Conservation (phyloP, 2,888 invertebrate species). For the Myathropa florea region DNA sequence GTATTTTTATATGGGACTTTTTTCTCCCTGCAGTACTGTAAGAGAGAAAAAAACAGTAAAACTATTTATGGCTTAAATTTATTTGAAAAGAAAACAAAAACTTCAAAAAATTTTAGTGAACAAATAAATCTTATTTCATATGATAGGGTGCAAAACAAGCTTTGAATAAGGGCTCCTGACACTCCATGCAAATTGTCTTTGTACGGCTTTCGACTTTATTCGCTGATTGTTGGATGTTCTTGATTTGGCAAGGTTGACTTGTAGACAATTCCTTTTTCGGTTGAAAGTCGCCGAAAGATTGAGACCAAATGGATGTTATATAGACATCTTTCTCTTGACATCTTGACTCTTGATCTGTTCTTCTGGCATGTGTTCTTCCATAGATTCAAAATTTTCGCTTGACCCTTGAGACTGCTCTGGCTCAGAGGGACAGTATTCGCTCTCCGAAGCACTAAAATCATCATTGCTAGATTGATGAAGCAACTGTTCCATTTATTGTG, state of each 20-base stretch:
- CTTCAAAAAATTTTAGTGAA: background rate
- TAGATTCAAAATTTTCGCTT: background rate
- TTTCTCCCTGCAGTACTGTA: too few species aligned
- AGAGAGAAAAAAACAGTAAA: too few species aligned
- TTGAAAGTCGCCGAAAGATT: background rate
- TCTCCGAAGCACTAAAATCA: background rate
- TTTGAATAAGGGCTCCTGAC: background rate
- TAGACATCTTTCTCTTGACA: background rate
- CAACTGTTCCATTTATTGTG: slow-evolving; percentile 1
- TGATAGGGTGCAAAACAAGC: background rate
- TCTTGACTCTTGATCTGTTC: background rate
- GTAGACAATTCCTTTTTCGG: background rate
- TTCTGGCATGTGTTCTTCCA: background rate
- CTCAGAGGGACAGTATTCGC: slow-evolving; percentile 1
- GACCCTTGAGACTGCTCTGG: background rate
- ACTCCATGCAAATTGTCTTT: slow-evolving; percentile 14
- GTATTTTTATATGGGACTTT: too few species aligned
- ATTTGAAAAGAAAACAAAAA: slow-evolving; percentile 13
- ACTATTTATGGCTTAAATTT: background rate
- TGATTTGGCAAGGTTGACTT: background rate
- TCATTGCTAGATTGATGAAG: background rate
- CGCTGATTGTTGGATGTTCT: background rate
- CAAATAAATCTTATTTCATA: background rate
- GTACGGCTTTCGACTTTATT: slow-evolving; percentile 4
- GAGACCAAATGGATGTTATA: background rate